Evolutionary conservation across 2,113 vertebrate genomes (phyloP).

Genomic region (Casuarius casuarius): DNA sequence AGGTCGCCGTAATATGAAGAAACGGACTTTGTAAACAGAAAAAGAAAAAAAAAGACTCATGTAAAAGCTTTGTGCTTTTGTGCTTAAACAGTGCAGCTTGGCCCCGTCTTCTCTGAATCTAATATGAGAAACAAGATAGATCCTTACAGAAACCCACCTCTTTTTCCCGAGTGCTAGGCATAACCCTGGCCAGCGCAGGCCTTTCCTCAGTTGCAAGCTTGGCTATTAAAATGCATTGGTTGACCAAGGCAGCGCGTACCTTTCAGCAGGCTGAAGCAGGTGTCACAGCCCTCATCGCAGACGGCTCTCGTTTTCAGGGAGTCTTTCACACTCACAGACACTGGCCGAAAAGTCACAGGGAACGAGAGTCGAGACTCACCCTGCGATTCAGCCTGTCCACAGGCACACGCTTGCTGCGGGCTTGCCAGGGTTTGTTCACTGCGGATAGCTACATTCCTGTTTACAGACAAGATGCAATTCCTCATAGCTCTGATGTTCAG

Average conservation of each 20-base stretch:
- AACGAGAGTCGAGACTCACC: background rate
- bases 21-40: background rate
- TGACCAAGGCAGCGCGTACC: background rate
- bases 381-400: background rate
- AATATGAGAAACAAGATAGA: background rate
- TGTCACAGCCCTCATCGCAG: too few relatives aligned
- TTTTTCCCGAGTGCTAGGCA: background rate
- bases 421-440: background rate
- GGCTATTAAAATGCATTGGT: background rate
- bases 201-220: background rate
- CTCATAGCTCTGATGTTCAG: background rate
- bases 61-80: background rate
- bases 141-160: background rate
- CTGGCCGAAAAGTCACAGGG: background rate
- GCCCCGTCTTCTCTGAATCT: background rate
- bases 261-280: background rate
- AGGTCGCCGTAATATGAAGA: background rate
- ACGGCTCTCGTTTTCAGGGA: background rate
- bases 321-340: background rate
- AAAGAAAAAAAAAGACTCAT: background rate
- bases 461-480: background rate
- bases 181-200: background rate
- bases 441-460: rapidly evolving
- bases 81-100: background rate
- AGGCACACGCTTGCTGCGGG: rapidly evolving